Evolutionary conservation across 2,113 vertebrate genomes (phyloP).

Genomic region (Prunella fulvescens): DNA sequence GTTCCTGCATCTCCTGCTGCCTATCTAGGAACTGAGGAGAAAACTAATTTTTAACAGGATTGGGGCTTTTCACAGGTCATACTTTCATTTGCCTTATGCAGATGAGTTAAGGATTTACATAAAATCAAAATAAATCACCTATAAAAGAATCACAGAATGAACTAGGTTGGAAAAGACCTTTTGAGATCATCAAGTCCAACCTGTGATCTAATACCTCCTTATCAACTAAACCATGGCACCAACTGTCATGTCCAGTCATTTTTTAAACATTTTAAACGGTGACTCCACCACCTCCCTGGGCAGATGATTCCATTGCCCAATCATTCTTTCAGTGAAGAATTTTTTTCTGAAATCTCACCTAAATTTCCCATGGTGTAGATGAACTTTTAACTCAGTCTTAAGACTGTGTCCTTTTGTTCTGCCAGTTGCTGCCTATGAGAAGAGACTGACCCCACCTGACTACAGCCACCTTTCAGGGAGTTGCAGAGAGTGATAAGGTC

Average conservation of each 20-base stretch:
- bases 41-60: neutral
- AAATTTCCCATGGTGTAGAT: neutral
- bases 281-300: neutral
- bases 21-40: neutral
- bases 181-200: neutral
- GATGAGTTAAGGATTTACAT: neutral
- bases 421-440: neutral
- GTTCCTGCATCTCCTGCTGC: neutral
- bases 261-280: neutral
- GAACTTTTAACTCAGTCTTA: neutral
- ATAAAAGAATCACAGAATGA: neutral
- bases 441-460: accelerated
- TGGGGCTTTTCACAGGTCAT: neutral
- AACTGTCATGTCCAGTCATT: neutral
- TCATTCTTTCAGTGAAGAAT: neutral
- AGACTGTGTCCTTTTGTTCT: neutral
- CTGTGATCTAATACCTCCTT: neutral
- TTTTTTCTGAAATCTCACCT: neutral
- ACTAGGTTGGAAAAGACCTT: neutral
- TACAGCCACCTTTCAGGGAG: accelerated
- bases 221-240: neutral
- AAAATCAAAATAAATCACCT: neutral
- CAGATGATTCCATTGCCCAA: neutral
- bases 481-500: neutral
- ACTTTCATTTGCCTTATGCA: neutral